Percentiles rank a stretch among this genome's conserved stretches.
Conservation (phyloP, 1,140 invertebrate species). For the Eufriesea mexicana region DNA sequence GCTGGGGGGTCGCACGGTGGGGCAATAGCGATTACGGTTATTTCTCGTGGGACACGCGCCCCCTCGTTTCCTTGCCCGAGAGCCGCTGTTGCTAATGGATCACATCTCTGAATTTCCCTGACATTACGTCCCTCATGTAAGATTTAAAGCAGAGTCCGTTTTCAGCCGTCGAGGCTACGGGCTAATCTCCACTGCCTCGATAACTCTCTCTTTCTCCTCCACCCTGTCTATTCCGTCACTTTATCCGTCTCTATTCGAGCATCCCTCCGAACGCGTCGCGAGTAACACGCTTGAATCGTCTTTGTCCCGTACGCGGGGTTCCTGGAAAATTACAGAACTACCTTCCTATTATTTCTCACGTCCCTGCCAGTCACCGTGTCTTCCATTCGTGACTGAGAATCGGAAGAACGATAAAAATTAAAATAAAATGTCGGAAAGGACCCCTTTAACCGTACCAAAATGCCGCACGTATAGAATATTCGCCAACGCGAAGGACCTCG, state of each 20-base stretch:
- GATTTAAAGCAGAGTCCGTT: constrained; percentile 69
- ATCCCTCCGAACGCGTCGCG: neutral
- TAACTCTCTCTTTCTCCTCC: constrained; percentile 38
- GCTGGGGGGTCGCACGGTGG: neutral
- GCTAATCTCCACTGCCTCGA: constrained; percentile 63
- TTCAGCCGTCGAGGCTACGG: constrained; percentile 52
- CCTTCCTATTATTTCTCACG: too few relatives aligned
- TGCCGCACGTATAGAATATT: too few relatives aligned
- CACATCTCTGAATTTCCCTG: constrained; percentile 75
- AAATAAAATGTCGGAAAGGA: too few relatives aligned
- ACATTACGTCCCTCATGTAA: constrained; percentile 74
- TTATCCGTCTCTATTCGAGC: neutral
- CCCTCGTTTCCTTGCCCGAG: constrained; percentile 32
- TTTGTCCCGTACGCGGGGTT: neutral
- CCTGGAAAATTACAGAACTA: neutral
- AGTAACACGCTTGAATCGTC: neutral
- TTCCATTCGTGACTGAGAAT: too few relatives aligned
- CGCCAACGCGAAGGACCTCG: too few relatives aligned
- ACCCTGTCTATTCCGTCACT: neutral
- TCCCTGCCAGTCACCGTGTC: too few relatives aligned
- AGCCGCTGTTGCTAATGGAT: constrained; percentile 74
- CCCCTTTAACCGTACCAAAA: neutral
- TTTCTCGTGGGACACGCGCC: constrained; percentile 71
- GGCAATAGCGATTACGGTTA: constrained; percentile 74
- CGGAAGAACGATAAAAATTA: too few relatives aligned